Conservation (phyloP, 92 coral and sea anemone species). For the Palythoa grandiflora region DNA sequence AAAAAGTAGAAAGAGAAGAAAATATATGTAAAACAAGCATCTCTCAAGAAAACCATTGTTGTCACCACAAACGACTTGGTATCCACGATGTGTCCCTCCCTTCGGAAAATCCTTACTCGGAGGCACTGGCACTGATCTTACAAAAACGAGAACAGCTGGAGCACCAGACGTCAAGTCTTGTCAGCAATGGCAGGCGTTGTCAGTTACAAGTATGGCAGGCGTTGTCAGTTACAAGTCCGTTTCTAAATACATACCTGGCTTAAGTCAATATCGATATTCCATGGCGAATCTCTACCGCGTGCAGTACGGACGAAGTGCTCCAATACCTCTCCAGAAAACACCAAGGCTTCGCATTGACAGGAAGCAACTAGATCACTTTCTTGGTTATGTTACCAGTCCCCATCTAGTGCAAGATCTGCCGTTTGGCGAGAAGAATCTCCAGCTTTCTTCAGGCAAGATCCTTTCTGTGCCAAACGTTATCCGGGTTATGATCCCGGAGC, state of each 20-base stretch:
- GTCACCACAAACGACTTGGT: neutral
- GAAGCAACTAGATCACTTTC: conserved; percentile 15
- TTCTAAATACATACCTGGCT: conserved; percentile 24
- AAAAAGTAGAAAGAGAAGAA: no score
- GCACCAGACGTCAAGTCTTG: conserved; percentile 29
- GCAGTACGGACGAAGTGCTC: conserved; percentile 14
- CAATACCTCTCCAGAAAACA: neutral
- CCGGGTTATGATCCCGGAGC: conserved; percentile 31
- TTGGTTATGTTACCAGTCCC: neutral
- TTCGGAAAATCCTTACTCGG: conserved; percentile 19
- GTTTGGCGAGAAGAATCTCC: conserved; percentile 29
- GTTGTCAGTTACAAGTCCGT: conserved; percentile 31
- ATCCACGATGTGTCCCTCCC: neutral
- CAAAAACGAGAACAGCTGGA: conserved; percentile 21
- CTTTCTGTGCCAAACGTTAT: conserved; percentile 35
- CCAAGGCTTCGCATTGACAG: conserved; percentile 16
- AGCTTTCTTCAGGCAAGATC: conserved; percentile 14
- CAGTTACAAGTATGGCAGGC: no score
- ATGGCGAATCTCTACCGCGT: conserved; percentile 26
- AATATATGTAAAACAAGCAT: no score
- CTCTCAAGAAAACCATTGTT: no score
- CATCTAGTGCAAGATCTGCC: conserved; percentile 4
- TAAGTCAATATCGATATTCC: conserved; percentile 21
- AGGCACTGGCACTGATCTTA: conserved; percentile 27
- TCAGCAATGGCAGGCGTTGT: conserved; percentile 9